Base-by-base conservation (phyloP, 1,140 invertebrate species). In the Drosophila suzukii region DNA sequence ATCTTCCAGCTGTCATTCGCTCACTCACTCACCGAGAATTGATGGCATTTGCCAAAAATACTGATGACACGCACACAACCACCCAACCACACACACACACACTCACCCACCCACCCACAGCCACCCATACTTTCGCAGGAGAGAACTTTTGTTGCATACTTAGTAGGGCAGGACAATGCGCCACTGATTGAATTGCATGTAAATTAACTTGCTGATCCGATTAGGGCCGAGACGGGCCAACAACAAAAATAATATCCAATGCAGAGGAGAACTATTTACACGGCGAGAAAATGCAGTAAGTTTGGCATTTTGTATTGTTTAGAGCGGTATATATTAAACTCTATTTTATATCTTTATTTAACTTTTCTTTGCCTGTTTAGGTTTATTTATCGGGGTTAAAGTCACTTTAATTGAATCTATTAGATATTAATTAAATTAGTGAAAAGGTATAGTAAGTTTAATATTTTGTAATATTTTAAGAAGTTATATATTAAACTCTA, bases 131-230 rank as follows among this genome's bases (percentile, higher is more conserved):
- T 32, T 7, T 38, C 12, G 50, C 36, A 20, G 39, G 30, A 39
- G 32, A 7, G 54, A 56, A 68, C 72, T 75, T 76, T 60, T 81
- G 74, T 81, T 81, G 82, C 82, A 66, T 68, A 62, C 82, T 78
- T 74, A 62, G 57, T 59, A 47, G 57, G 49, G 54, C 71, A 72
- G 75, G 58, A 82, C 83, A 86, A 88, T 88, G 83, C 66, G 78
- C 59, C 78, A 73, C 75, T 86, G 82, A 86, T 86, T 86, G 82
- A 86, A 86, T 88, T 86, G 82, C 82, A 88, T 86, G 82, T 82
- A 86, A 86, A 86, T 86, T 88, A 88, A 79, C 82, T 86, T 88
- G 78, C 83, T 88, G 82, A 86, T 86, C 83, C 83, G 82, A 88
- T 86, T 86, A 86, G 65, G 75, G 61, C 32, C 59, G 44, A 68